Evolutionary conservation across 2,797 vertebrate species (phyloP).

Genomic region (Chaenodraco wilsoni): DNA sequence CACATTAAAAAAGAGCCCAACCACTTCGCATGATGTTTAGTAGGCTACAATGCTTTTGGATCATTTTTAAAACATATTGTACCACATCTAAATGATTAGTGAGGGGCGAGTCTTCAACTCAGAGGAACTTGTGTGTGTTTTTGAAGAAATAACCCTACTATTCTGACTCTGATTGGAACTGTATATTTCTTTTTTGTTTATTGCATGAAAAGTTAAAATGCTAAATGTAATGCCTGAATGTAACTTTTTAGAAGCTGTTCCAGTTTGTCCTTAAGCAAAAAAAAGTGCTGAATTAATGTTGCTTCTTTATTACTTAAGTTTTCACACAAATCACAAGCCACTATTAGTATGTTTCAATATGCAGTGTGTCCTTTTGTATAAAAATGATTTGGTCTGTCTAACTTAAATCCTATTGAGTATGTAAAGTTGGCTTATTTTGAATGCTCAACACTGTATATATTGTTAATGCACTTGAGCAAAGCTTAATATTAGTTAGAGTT

Average conservation of each 20-base stretch:
- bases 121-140: background rate
- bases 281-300: background rate
- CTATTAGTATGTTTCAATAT: background rate
- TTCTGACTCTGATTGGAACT: background rate
- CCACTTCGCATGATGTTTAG: background rate
- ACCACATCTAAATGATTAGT: background rate
- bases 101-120: background rate
- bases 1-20: rapidly evolving
- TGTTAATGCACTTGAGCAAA: background rate
- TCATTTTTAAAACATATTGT: background rate
- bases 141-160: background rate
- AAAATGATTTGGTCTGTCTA: no score
- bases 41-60: background rate
- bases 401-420: background rate
- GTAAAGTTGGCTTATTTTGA: background rate
- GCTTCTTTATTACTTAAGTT: background rate
- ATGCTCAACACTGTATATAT: background rate
- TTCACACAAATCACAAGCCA: background rate
- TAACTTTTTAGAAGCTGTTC: background rate
- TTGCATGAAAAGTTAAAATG: background rate
- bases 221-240: background rate
- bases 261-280: background rate
- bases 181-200: background rate
- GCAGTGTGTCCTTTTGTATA: background rate
- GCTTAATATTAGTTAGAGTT: background rate